Conservation (phyloP, 2,888 invertebrate species). For the Apamea epomidion region DNA sequence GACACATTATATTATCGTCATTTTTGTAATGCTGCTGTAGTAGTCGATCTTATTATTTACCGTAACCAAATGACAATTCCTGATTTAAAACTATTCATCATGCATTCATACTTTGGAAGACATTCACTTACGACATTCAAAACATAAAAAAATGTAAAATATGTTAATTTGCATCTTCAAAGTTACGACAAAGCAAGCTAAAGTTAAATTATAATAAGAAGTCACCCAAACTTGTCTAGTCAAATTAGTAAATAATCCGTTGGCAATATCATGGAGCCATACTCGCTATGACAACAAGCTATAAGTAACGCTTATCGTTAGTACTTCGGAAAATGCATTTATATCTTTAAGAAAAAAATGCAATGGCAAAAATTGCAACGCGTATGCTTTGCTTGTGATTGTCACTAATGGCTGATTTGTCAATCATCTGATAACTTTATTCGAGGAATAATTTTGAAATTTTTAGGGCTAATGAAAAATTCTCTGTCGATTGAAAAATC, state of each 20-base stretch:
- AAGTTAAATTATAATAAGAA: not conserved
- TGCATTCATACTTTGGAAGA: slow-evolving; percentile 11
- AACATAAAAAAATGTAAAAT: not conserved
- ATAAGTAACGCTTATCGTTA: not conserved
- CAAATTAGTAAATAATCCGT: not conserved
- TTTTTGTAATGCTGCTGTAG: slow-evolving; percentile 29
- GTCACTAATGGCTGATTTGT: not conserved
- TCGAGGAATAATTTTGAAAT: too few relatives aligned
- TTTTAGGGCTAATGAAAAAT: too few relatives aligned
- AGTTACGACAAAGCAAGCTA: not conserved
- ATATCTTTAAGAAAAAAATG: not conserved
- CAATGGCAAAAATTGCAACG: not conserved
- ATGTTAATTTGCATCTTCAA: not conserved
- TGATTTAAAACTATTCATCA: slow-evolving; percentile 17
- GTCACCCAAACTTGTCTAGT: not conserved
- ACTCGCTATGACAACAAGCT: not conserved
- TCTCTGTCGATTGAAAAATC: too few relatives aligned
- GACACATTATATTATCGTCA: slow-evolving; percentile 29
- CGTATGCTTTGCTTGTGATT: not conserved
- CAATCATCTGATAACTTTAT: too few relatives aligned
- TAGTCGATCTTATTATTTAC: slow-evolving; percentile 29
- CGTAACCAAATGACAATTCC: slow-evolving; percentile 12
- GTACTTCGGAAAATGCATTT: not conserved
- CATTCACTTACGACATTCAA: not conserved
- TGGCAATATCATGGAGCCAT: not conserved